These are phyloP conservation scores for Echinops telfairi DNA, from an alignment of 2,113 vertebrate genomes.

Conservation along the genomic window DNA sequence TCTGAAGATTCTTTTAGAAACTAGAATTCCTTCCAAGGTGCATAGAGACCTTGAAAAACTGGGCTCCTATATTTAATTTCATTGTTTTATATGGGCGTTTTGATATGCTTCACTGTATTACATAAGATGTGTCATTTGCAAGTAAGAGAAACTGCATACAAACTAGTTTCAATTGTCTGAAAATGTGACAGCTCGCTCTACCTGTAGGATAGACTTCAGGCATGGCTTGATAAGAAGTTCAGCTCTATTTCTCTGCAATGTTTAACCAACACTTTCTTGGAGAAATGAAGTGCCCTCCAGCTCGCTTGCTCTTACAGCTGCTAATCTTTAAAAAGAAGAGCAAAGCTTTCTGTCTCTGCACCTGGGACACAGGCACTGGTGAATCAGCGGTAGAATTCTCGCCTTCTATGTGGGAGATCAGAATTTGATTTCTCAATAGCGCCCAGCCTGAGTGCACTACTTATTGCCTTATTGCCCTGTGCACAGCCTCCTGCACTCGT, in stretches of 20 bases:
- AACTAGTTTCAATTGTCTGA: not conserved
- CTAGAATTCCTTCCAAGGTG: not conserved
- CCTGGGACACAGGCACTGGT: not conserved
- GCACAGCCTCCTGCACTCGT: not conserved
- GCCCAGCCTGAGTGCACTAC: not conserved
- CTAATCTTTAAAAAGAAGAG: not conserved
- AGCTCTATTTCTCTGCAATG: not conserved
- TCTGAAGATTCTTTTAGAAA: not conserved
- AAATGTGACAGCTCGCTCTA: not conserved
- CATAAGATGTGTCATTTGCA: not conserved
- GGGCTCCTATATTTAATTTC: not conserved
- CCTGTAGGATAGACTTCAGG: not conserved
- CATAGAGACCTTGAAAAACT: not conserved
- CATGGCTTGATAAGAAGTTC: not conserved
- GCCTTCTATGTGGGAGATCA: not conserved
- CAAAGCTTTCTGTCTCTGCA: not conserved
- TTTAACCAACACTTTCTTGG: not conserved
- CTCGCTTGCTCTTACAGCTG: not conserved
- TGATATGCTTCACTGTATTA: conserved; percentile 10
- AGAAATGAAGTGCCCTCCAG: not conserved
- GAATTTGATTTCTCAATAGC: not conserved
- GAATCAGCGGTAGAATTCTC: not conserved
- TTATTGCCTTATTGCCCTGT: not conserved
- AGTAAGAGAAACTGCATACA: conserved; percentile 11
- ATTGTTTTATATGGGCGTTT: conserved; percentile 23